A percentile compares a stretch with the other conserved stretches of the same genome.
Evolutionary conservation across 2,888 invertebrate genomes (phyloP).

Genomic region (Therioaphis trifolii): DNA sequence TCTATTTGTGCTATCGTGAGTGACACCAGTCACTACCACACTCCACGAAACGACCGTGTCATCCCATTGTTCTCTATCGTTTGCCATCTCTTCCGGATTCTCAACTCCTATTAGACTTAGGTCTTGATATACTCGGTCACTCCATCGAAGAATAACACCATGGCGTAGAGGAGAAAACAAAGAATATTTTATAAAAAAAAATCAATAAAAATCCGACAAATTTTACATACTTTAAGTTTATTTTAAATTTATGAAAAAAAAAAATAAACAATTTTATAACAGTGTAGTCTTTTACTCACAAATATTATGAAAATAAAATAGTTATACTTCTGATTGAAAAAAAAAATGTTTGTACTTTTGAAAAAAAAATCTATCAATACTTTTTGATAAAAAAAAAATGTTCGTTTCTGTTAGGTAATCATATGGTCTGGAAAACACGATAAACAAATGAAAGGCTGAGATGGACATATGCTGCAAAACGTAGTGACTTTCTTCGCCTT

Average conservation of each 20-base stretch:
- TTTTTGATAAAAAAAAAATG: not conserved
- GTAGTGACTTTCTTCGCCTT: constrained; percentile 23
- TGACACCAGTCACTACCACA: too few species aligned
- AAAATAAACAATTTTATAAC: not conserved
- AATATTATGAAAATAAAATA: not conserved
- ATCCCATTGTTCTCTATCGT: too few species aligned
- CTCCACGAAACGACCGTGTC: too few species aligned
- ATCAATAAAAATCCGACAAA: not conserved
- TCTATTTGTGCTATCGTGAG: too few species aligned
- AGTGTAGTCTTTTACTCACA: not conserved
- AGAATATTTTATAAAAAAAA: constrained; percentile 14
- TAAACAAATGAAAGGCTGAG: constrained; percentile 12
- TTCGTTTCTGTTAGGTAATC: not conserved
- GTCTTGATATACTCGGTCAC: too few species aligned
- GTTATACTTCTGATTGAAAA: not conserved
- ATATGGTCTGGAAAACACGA: constrained; percentile 15
- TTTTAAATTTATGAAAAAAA: not conserved
- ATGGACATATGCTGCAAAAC: constrained; percentile 25
- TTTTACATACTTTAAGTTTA: not conserved
- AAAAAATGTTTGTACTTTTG: not conserved
- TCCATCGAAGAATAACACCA: not conserved
- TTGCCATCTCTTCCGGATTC: too few species aligned
- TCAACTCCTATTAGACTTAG: too few species aligned
- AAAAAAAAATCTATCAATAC: not conserved
- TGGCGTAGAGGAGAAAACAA: constrained; percentile 26